Conservation (phyloP, 2,888 invertebrate genomes). For the Eilema sororculum region DNA sequence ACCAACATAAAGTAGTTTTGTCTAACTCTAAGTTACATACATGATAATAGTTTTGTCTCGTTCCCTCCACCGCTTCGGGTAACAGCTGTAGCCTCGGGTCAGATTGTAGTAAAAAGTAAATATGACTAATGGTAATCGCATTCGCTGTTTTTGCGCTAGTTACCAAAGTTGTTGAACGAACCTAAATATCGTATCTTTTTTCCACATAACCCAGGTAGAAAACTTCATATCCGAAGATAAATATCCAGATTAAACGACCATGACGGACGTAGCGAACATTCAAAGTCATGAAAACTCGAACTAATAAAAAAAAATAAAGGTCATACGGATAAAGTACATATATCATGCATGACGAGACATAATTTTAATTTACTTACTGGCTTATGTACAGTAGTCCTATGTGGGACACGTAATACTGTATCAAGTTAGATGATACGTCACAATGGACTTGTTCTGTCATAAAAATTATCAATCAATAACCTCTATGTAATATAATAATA, state of each 20-base stretch:
- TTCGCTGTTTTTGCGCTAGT: neutral
- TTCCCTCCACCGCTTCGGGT: neutral
- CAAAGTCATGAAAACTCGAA: constrained; percentile 9
- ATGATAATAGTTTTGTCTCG: no score
- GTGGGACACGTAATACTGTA: neutral
- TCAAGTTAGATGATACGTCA: no score
- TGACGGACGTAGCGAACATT: constrained; percentile 14
- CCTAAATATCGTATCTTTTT: neutral
- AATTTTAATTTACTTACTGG: neutral
- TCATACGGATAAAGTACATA: constrained; percentile 1
- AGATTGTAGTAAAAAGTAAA: neutral
- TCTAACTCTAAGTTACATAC: neutral
- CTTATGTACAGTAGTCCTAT: neutral
- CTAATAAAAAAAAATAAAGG: constrained; percentile 10
- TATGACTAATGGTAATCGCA: neutral
- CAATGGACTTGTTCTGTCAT: no score
- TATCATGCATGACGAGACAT: constrained; percentile 7
- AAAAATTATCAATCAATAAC: no score
- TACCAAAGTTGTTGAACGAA: neutral
- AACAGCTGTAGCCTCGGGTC: neutral
- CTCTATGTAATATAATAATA: no score
- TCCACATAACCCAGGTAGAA: neutral
- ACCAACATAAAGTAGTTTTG: neutral
- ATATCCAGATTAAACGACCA: constrained; percentile 5
- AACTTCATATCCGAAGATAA: constrained; percentile 2